phyloP scores from a whole-genome alignment of 2,113 vertebrate genomes.

The Cottus gobio region DNA sequence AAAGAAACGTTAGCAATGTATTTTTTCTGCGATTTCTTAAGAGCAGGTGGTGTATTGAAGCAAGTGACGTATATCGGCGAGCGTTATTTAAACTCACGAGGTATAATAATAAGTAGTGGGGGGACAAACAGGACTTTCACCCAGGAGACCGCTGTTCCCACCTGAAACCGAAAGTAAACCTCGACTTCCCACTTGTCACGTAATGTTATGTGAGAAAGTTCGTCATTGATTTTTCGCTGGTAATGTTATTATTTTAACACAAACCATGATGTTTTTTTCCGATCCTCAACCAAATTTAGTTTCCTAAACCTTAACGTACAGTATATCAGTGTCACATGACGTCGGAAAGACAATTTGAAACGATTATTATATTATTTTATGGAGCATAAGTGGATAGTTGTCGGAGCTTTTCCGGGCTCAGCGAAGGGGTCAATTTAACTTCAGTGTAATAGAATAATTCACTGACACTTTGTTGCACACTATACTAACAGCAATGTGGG shows the following conservation, averaged over 20 bases:
- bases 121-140: too few relatives aligned
- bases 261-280: neutral
- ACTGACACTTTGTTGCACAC: constrained; percentile 2
- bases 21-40: neutral
- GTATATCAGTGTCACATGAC: neutral
- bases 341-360: neutral
- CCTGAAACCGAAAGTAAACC: too few relatives aligned
- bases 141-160: too few relatives aligned
- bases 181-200: too few relatives aligned
- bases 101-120: neutral
- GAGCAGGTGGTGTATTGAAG: neutral
- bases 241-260: neutral
- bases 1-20: neutral
- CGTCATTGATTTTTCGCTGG: neutral
- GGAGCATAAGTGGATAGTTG: too few relatives aligned
- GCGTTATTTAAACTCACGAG: neutral
- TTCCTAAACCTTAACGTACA: neutral
- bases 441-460: neutral
- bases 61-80: neutral
- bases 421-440: neutral
- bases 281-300: neutral
- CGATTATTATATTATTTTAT: too few relatives aligned
- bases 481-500: neutral
- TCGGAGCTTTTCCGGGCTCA: neutral
- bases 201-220: too few relatives aligned